phyloP scores from a whole-genome alignment of 1,140 invertebrate species.

The Platyscapa corneri region DNA sequence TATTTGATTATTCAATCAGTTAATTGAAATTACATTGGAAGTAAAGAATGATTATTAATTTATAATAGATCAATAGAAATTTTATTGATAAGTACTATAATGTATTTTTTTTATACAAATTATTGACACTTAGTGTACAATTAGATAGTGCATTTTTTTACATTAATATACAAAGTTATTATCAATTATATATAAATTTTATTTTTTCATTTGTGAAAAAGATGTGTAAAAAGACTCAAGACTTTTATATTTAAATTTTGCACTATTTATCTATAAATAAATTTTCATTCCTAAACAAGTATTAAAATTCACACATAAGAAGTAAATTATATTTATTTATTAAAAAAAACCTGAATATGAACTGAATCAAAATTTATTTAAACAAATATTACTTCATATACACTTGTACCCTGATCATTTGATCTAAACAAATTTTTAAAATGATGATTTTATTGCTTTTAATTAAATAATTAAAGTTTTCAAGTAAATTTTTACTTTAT shows the following conservation, averaged over 20 bases:
- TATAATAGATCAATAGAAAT: neutral
- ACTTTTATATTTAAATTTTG: neutral
- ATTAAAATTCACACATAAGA: constrained; percentile 13
- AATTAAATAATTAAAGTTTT: too few species aligned
- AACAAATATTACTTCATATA: constrained; percentile 18
- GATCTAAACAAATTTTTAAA: constrained; percentile 39
- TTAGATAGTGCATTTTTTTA: constrained; percentile 33
- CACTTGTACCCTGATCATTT: constrained; percentile 49
- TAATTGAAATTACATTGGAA: neutral
- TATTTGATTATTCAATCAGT: neutral
- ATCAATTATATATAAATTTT: constrained; percentile 12
- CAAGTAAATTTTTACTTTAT: constrained; percentile 18
- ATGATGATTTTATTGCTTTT: too few species aligned
- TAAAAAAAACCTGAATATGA: constrained; percentile 15
- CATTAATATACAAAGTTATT: constrained; percentile 45
- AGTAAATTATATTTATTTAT: constrained; percentile 45
- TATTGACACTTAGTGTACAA: neutral
- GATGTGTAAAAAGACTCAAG: too few species aligned
- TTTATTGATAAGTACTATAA: too few species aligned
- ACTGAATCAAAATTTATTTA: neutral
- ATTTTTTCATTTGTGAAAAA: neutral
- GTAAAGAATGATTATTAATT: neutral
- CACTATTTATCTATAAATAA: neutral
- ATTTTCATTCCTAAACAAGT: neutral
- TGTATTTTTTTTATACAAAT: constrained; percentile 11